These are phyloP conservation scores for Menidia beryllina DNA, from an alignment of 2,113 vertebrate species.

Conservation along the genomic window DNA sequence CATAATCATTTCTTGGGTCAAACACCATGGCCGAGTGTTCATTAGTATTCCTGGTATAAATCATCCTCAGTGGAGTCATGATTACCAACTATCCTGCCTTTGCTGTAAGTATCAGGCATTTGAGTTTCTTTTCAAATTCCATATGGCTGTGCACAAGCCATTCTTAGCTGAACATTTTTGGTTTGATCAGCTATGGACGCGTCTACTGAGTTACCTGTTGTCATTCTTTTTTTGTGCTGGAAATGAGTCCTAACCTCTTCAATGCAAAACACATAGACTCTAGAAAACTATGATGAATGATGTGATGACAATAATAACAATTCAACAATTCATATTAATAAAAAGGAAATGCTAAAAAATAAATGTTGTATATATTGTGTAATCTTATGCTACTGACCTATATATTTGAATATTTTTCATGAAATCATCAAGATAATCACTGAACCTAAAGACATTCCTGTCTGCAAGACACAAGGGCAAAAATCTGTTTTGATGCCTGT, in stretches of 20 bases:
- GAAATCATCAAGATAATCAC: too few species aligned
- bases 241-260: constrained; percentile 8
- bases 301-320: too few species aligned
- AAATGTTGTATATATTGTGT: too few species aligned
- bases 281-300: too few species aligned
- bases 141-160: neutral
- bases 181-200: constrained; percentile 22
- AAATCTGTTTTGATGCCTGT: too few species aligned
- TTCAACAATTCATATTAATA: too few species aligned
- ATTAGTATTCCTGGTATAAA: constrained; percentile 25
- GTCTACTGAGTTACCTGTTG: constrained; percentile 21
- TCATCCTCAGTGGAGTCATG: constrained; percentile 14
- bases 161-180: neutral
- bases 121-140: constrained; percentile 19
- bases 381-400: too few species aligned
- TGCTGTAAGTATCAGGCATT: neutral
- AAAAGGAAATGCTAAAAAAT: too few species aligned
- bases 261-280: too few species aligned
- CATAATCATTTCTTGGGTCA: constrained; percentile 46
- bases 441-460: too few species aligned
- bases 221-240: constrained; percentile 12
- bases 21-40: constrained; percentile 22
- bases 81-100: neutral
- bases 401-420: too few species aligned
- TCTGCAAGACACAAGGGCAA: too few species aligned